Evolutionary conservation across 2,888 invertebrate species (phyloP).

Genomic region (Drosophila borborema): DNA sequence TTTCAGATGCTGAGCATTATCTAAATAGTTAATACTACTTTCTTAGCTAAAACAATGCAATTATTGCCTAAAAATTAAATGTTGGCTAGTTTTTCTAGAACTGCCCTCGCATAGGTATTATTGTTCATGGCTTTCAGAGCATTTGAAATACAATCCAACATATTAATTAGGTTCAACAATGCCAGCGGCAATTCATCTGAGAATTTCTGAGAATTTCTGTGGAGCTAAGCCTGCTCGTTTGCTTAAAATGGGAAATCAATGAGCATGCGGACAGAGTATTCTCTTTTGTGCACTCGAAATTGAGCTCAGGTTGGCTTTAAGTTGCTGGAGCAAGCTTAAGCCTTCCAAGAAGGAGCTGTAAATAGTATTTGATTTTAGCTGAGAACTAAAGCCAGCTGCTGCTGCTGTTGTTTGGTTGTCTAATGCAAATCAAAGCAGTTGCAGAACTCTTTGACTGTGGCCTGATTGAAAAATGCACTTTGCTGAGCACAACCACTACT

Average conservation of each 20-base stretch:
- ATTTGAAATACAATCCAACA: slow-evolving; percentile 42
- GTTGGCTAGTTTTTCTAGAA: neutral
- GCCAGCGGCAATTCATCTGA: slow-evolving; percentile 13
- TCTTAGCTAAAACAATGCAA: neutral
- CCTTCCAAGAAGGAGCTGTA: slow-evolving; percentile 11
- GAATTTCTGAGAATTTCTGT: too few relatives aligned
- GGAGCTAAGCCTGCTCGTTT: neutral
- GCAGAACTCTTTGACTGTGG: slow-evolving; percentile 19
- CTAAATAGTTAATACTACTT: neutral
- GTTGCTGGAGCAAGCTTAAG: neutral
- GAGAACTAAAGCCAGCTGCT: slow-evolving; percentile 24
- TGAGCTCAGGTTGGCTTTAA: neutral
- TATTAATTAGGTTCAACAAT: slow-evolving; percentile 52
- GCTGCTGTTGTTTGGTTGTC: slow-evolving; percentile 19
- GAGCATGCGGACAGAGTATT: slow-evolving; percentile 15
- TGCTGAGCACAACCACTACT: neutral
- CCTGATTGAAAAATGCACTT: slow-evolving; percentile 48
- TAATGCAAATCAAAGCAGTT: slow-evolving; percentile 26
- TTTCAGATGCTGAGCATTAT: neutral
- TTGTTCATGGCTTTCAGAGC: slow-evolving; percentile 6
- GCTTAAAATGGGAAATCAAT: slow-evolving; percentile 16
- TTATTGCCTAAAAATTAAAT: neutral
- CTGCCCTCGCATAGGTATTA: slow-evolving; percentile 13
- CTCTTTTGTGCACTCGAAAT: slow-evolving; percentile 12
- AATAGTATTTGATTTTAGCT: slow-evolving; percentile 46